These are phyloP conservation scores for Drosophila anomalata DNA, from an alignment of 2,888 invertebrate genomes.

Conservation along the genomic window DNA sequence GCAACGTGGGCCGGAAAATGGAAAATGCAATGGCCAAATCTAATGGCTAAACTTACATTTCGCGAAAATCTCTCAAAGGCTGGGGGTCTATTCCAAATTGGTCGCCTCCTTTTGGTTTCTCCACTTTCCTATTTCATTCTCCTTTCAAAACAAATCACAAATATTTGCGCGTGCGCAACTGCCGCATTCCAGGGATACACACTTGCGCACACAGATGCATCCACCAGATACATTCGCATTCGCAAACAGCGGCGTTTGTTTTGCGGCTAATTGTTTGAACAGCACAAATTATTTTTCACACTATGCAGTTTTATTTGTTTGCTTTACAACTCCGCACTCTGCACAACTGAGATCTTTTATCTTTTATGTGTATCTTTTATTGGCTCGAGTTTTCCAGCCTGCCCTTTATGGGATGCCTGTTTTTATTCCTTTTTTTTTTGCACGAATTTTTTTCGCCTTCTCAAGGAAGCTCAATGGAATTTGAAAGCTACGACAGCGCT, in stretches of 20 bases:
- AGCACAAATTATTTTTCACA: conserved; percentile 57
- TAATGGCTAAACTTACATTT: conserved; percentile 29
- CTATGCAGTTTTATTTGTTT: conserved; percentile 61
- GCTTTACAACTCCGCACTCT: conserved; percentile 37
- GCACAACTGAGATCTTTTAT: conserved; percentile 44
- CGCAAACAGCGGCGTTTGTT: conserved; percentile 39
- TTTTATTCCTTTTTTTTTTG: conserved; percentile 13
- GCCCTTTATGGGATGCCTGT: conserved; percentile 63
- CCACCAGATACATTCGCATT: background rate
- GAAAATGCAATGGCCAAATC: conserved; percentile 30
- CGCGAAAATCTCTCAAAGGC: conserved; percentile 9
- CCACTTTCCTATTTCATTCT: conserved; percentile 14
- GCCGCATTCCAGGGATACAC: conserved; percentile 63
- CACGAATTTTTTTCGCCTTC: conserved; percentile 24
- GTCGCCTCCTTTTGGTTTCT: background rate
- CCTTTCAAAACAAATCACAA: conserved; percentile 54
- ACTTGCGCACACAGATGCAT: conserved; percentile 1
- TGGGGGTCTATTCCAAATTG: background rate
- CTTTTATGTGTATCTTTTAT: conserved; percentile 80
- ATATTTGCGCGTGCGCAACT: conserved; percentile 70
- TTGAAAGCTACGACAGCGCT: conserved; percentile 6
- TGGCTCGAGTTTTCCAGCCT: conserved; percentile 70
- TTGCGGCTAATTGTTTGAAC: conserved; percentile 68
- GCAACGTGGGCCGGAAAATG: conserved; percentile 23
- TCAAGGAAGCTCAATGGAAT: conserved; percentile 6